Conservation (phyloP, 2,888 invertebrate species). For the Pachydiplax longipennis region DNA sequence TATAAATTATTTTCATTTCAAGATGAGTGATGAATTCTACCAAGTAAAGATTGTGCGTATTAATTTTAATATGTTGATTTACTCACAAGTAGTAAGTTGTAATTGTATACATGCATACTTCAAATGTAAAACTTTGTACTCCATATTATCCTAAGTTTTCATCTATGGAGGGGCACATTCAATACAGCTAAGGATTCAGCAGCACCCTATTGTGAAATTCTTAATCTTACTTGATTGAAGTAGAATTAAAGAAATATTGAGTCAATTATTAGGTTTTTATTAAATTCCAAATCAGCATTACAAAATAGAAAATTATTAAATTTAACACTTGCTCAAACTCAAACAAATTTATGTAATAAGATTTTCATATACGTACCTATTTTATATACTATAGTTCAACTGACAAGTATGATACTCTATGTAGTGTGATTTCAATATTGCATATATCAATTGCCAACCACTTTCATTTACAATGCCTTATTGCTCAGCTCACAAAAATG, state of each 20-base stretch:
- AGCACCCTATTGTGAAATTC: too few species aligned
- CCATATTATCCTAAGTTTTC: too few species aligned
- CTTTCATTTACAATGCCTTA: constrained; percentile 2
- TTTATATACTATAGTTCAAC: constrained; percentile 2
- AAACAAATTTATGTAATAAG: not conserved
- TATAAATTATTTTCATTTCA: too few species aligned
- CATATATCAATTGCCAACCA: not conserved
- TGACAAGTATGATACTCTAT: not conserved
- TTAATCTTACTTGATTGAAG: too few species aligned
- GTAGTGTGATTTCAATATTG: constrained; percentile 24
- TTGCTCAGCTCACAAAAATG: not conserved
- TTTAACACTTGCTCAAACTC: constrained; percentile 4
- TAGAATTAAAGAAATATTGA: too few species aligned
- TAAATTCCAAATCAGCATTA: constrained; percentile 38
- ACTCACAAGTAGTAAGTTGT: too few species aligned
- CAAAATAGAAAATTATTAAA: constrained; percentile 22
- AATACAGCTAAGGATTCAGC: too few species aligned
- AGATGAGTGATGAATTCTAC: too few species aligned
- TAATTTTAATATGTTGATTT: too few species aligned
- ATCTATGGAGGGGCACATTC: too few species aligned
- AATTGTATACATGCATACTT: too few species aligned
- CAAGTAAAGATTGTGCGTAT: too few species aligned
- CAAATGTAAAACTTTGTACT: not conserved
- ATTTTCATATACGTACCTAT: not conserved
- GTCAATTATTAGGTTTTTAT: constrained; percentile 13